phyloP scores from a whole-genome alignment of 1,140 invertebrate genomes.

The Cyclina sinensis region DNA sequence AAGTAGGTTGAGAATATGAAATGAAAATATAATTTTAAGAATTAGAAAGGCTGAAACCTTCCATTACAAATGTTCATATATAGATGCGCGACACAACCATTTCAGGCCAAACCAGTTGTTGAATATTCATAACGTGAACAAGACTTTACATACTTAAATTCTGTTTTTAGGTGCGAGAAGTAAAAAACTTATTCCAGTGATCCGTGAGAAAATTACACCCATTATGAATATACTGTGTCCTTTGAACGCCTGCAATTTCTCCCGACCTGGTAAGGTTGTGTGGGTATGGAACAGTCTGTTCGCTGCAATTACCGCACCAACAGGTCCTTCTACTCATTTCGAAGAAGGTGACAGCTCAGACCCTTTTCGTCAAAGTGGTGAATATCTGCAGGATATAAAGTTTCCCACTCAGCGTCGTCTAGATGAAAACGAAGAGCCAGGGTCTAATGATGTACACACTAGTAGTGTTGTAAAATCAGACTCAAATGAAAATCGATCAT shows the following conservation, averaged over 20 bases:
- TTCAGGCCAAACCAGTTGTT: too few species aligned
- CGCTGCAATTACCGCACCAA: conserved; percentile 76
- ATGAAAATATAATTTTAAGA: too few species aligned
- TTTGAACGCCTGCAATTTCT: conserved; percentile 84
- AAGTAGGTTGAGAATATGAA: conserved; percentile 68
- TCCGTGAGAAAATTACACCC: conserved; percentile 76
- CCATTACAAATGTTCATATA: too few species aligned
- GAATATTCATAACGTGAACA: too few species aligned
- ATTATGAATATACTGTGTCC: conserved; percentile 81
- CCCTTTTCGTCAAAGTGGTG: conserved; percentile 1
- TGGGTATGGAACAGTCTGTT: conserved; percentile 84
- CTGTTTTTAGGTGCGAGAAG: conserved; percentile 75
- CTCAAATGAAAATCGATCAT: too few species aligned
- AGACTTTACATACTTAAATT: background rate
- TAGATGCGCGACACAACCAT: too few species aligned
- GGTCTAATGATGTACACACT: background rate
- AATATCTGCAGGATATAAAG: background rate
- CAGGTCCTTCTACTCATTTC: conserved; percentile 46
- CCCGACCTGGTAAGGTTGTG: conserved; percentile 76
- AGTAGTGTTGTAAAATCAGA: too few species aligned
- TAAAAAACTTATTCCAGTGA: conserved; percentile 84
- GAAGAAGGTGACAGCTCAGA: background rate
- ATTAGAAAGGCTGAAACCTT: too few species aligned
- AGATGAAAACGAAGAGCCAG: background rate
- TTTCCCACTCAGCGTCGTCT: background rate